Conservation (phyloP, 2,797 vertebrate genomes). For the Mallotus villosus region DNA sequence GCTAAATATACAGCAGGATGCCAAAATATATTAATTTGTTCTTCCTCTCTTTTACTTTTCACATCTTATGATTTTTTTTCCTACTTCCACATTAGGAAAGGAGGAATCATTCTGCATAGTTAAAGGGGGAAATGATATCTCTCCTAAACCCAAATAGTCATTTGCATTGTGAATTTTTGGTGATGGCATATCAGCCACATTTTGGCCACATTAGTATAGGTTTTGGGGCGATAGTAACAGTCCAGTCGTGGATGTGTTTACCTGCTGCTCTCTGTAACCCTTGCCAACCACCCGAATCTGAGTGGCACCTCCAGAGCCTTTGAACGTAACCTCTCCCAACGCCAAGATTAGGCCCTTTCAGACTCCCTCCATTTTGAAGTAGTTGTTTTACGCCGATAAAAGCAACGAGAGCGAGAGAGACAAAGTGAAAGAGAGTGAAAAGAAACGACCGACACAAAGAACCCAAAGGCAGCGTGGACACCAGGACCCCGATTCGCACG, state of each 20-base stretch:
- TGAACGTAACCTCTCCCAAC: constrained; percentile 29
- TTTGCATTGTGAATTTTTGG: constrained; percentile 47
- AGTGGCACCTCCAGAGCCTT: constrained; percentile 5
- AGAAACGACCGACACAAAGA: constrained; percentile 28
- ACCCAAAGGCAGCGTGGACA: not conserved
- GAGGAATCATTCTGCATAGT: constrained; percentile 64
- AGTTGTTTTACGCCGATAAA: constrained; percentile 41
- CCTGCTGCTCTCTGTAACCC: not conserved
- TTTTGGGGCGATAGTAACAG: constrained; percentile 10
- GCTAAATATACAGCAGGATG: constrained; percentile 59
- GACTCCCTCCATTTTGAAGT: constrained; percentile 27
- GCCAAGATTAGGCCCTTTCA: constrained; percentile 46
- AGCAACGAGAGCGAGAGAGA: constrained; percentile 24
- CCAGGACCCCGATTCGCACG: constrained; percentile 45
- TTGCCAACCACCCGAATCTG: not conserved
- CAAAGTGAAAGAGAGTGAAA: constrained; percentile 38
- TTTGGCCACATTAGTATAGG: constrained; percentile 36
- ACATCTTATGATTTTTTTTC: constrained; percentile 65
- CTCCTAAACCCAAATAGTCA: constrained; percentile 48
- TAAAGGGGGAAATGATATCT: constrained; percentile 49
- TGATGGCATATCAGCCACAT: not conserved
- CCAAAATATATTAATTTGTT: constrained; percentile 44
- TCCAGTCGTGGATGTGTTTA: not conserved
- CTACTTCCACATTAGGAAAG: constrained; percentile 43
- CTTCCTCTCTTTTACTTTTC: constrained; percentile 46